Base-by-base conservation (phyloP, 2,113 vertebrate species). In the Tragelaphus imberbis region DNA sequence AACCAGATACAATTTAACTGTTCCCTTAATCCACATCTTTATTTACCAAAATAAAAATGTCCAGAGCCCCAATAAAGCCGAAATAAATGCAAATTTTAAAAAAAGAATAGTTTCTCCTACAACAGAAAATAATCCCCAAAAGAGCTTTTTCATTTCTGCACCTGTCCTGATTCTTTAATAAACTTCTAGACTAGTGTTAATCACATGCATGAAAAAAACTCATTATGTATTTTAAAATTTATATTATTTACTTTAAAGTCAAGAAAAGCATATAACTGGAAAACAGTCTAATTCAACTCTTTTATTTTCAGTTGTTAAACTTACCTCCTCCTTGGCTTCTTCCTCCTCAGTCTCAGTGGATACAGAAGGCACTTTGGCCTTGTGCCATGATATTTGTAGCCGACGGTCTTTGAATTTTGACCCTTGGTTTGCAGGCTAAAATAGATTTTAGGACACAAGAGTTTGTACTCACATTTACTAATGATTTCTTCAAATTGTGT, bases 341-440 rank as follows among this genome's bases (percentile, higher is more conserved):
- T 99, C 99, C 75, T 99, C 99, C 98, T 99, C 99, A 0, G 99
- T 99, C 97, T 99, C 99, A 5, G 99, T 99, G 85, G 99, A 99
- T 94, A 99, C 99, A 53, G 99, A 99, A 2, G 99, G 99, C 71
- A 99, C 99, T 98, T 99, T 99, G 55, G 99, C 99, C 98, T 99
- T 99, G 99, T 99, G 99, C 99, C 99, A 99, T 0, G 99, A 99
- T 97, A 99, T 99, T 98, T 99, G 99, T 81, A 99, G 99, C 97
- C 99, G 98, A 36, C 99, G 99, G 97, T 99, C 99, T 99, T 99
- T 99, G 98, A 99, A 99, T 95, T 99, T 99, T 68, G 99, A 99
- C 63, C 99, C 99, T 98, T 99, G 99, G 98, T 99, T 99, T 98
- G 99, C 99, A 98, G 99, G 99, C 99, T 99, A 91, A 13, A 98